Evolutionary conservation across 1,140 invertebrate genomes (phyloP), one percentile per base, ranked within the genome.

Genomic region (Heliconius congener): DNA sequence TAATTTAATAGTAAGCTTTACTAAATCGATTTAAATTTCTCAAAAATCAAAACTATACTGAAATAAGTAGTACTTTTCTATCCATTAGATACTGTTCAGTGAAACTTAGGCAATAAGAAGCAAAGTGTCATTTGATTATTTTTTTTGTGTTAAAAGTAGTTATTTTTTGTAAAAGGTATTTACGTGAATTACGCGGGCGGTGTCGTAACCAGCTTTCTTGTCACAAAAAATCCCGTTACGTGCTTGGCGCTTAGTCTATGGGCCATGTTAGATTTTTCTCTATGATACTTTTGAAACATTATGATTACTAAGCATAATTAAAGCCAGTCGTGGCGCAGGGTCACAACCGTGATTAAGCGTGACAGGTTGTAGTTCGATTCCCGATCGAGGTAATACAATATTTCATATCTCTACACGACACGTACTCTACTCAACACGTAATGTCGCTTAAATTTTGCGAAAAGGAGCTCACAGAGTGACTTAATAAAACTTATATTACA

Each of bases 101-200:
- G 60, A 66, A 66, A 66, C 60, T 57, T 23, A 8, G 13, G 11
- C 55, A 66, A 66, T 66, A 66, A 66, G 60, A 27, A 66, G 8
- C 23, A 66, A 66, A 66, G 60, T 30, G 60, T 66, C 60, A 66
- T 66, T 66, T 27, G 11, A 11, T 66, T 66, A 8, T 66, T 30
- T 30, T 60, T 66, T n/a, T 60, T 23, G 0, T 27, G 23, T 13
- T 5, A 30, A 27, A 66, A 66, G 23, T 6, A 37, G n/a, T 16
- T 13, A n/a, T 66, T 66, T 76, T 76, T 76, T 70, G 74, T 76
- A 76, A 76, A 76, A 76, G 74, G 30, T n/a, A 76, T 76, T 76
- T 74, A 74, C 50, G 73, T 74, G 73, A 74, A 76, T 76, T 76
- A 66, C 74, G 52, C 37, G 70, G 60, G 60, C 73, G 30, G 23